Evolutionary conservation across 2,888 invertebrate species (phyloP), one percentile per base, ranked within the genome.

Genomic region (Leucoma salicis): DNA sequence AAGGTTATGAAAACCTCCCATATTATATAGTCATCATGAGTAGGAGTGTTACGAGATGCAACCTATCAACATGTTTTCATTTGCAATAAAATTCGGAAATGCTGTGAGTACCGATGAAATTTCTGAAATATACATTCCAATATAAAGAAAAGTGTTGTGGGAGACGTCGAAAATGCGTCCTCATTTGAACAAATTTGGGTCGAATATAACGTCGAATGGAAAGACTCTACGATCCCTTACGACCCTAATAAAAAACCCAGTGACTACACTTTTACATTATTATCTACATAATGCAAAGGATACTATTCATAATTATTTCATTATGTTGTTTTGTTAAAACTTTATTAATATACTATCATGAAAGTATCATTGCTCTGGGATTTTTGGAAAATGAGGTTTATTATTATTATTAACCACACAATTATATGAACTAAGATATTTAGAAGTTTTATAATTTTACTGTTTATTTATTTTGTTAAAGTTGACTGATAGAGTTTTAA

Each of bases 131-230:
- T 78, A 77, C 69, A 74, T 78, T 75, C 69, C 70, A 78, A 82
- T 82, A 82, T 80, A 81, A 78, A 71, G 62, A 70, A 73, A 79
- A 79, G 70, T 78, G 67, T 74, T 75, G 73, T 58, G 57, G 60
- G 68, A 64, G 72, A 78, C 67, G 71, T 68, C 63, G 76, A 77
- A 78, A 81, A 79, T 82, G 78, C 80, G 77, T 74, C 75, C 77
- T 71, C 76, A 77, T 79, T 77, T 73, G 75, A 74, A 80, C 74
- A 81, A 80, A 80, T 80, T 82, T 77, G 74, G 79, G 79, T 79
- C 71, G 74, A 78, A 78, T 71, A 75, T 72, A 75, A 78, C 77
- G 74, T 73, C 70, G 60, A 78, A 78, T 74, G 66, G 66, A 73
- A 71, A 74, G 67, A 76, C 69, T 74, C 73, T 77, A 78, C 72